These are phyloP conservation scores for Drosophila paracracens DNA, from an alignment of 2,888 invertebrate genomes.

Conservation along the genomic window DNA sequence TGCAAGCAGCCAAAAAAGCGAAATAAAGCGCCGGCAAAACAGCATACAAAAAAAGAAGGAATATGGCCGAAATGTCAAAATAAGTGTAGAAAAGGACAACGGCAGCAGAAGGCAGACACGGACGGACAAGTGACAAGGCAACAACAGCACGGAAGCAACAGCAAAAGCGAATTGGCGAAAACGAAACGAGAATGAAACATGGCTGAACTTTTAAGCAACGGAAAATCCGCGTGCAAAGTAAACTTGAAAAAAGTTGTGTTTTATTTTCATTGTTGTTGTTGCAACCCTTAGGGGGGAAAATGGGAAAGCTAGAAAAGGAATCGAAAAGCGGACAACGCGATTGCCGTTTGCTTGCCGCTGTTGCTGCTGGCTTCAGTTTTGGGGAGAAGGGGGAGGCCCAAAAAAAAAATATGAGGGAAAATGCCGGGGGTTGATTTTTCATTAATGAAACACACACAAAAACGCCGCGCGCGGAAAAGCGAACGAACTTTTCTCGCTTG, in stretches of 20 bases:
- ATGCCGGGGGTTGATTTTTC: slow-evolving; percentile 74
- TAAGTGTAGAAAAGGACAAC: slow-evolving; percentile 27
- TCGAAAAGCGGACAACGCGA: slow-evolving; percentile 28
- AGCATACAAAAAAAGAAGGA: slow-evolving; percentile 21
- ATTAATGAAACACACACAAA: slow-evolving; percentile 66
- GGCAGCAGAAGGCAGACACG: slow-evolving; percentile 21
- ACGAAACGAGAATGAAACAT: slow-evolving; percentile 50
- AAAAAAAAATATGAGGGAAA: slow-evolving; percentile 8
- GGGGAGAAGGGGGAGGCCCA: slow-evolving; percentile 42
- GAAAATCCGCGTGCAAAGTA: slow-evolving; percentile 64
- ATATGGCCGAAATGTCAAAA: slow-evolving; percentile 63
- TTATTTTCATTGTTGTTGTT: slow-evolving; percentile 28
- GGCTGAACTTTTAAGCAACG: slow-evolving; percentile 28
- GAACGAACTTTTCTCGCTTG: slow-evolving; percentile 60
- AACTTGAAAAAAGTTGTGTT: slow-evolving; percentile 65
- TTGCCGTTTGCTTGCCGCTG: slow-evolving; percentile 16
- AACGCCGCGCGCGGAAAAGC: slow-evolving; percentile 39
- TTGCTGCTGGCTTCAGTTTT: slow-evolving; percentile 73
- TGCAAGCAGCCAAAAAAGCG: slow-evolving; percentile 27
- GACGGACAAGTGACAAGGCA: slow-evolving; percentile 27
- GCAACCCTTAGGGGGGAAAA: slow-evolving; percentile 67
- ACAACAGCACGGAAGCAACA: slow-evolving; percentile 23
- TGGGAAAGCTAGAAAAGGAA: slow-evolving; percentile 38
- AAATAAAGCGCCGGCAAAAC: slow-evolving; percentile 65
- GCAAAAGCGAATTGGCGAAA: slow-evolving; percentile 25